phyloP scores from a whole-genome alignment of 2,113 vertebrate genomes.

The Solea solea region DNA sequence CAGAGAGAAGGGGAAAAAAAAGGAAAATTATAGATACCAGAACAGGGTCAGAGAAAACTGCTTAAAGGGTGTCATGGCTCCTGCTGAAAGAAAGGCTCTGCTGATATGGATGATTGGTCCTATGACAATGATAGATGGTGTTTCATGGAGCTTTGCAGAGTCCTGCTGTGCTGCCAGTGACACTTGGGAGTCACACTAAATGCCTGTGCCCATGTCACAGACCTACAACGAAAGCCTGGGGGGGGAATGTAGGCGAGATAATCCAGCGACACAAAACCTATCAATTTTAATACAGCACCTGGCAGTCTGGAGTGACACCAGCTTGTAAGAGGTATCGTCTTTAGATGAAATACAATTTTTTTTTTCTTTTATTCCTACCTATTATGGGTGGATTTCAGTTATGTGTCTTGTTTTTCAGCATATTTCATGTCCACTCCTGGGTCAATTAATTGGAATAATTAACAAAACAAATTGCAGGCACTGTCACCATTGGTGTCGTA shows the following conservation, averaged over 20 bases:
- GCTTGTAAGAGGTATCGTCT: conserved; percentile 19
- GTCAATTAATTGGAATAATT: conserved; percentile 10
- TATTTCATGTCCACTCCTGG: conserved; percentile 9
- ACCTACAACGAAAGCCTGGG: conserved; percentile 58
- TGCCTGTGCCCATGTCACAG: conserved; percentile 64
- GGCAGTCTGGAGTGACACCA: conserved; percentile 46
- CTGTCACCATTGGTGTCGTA: neutral
- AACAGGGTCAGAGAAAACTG: conserved; percentile 48
- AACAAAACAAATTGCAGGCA: conserved; percentile 15
- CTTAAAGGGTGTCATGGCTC: conserved; percentile 64
- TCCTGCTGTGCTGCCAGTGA: conserved; percentile 72
- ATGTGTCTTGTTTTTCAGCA: conserved; percentile 13
- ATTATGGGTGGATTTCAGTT: conserved; percentile 21
- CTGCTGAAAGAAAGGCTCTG: conserved; percentile 67
- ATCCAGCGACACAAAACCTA: conserved; percentile 70
- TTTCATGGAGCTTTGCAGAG: conserved; percentile 68
- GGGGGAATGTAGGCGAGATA: conserved; percentile 56
- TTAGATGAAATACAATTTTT: neutral
- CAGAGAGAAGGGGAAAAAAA: conserved; percentile 2
- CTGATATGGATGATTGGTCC: conserved; percentile 75
- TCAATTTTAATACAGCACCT: conserved; percentile 64
- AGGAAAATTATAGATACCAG: conserved; percentile 40
- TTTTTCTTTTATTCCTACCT: conserved; percentile 17
- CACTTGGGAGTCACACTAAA: conserved; percentile 75
- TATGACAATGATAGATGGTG: conserved; percentile 80